Percentiles rank a stretch among this genome's conserved stretches.
These are phyloP conservation scores for Drosophila monieri DNA, from an alignment of 2,888 invertebrate genomes.

Conservation along the genomic window DNA sequence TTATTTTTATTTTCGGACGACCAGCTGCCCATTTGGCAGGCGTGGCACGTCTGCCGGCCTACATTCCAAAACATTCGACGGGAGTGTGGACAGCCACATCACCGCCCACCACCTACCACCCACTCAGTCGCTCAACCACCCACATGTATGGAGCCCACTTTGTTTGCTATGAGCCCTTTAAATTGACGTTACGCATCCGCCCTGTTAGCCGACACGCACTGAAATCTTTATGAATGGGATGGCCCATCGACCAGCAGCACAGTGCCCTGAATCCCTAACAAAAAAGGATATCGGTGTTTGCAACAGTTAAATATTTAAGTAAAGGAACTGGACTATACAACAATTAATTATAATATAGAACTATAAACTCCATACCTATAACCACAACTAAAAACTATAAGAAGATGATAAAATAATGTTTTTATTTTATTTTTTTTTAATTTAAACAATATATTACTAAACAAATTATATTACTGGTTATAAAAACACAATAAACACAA, in stretches of 20 bases:
- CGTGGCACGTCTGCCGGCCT: constrained; percentile 55
- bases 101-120: not conserved
- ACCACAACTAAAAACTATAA: no score
- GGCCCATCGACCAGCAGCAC: constrained; percentile 7
- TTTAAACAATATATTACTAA: no score
- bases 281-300: no score
- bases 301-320: no score
- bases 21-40: constrained; percentile 48
- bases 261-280: not conserved
- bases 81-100: not conserved
- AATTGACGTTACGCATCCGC: constrained; percentile 64
- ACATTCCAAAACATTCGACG: constrained; percentile 4
- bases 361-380: no score
- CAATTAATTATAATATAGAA: no score
- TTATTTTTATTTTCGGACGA: not conserved
- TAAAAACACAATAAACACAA: no score
- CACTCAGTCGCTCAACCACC: not conserved
- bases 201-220: constrained; percentile 31
- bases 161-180: constrained; percentile 51
- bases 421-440: no score
- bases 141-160: constrained; percentile 16
- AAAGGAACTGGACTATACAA: no score
- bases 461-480: no score
- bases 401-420: no score
- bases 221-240: constrained; percentile 52